phyloP scores from a whole-genome alignment of 1,140 invertebrate genomes.

The Zaprionus vittiger region DNA sequence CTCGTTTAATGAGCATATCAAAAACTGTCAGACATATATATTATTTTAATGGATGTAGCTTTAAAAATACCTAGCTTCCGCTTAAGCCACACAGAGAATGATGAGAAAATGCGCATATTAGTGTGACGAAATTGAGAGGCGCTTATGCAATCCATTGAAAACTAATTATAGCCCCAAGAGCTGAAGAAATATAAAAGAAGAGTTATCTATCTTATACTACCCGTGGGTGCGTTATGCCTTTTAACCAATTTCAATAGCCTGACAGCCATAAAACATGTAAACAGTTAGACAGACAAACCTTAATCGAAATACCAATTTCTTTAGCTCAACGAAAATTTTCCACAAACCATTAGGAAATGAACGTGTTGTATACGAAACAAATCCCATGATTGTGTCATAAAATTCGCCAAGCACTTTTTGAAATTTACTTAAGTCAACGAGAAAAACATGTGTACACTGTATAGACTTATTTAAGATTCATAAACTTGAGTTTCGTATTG shows the following conservation, averaged over 20 bases:
- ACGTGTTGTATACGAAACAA: not conserved
- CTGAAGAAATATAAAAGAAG: not conserved
- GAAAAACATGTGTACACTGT: not conserved
- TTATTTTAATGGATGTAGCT: conserved; percentile 21
- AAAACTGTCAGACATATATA: conserved; percentile 31
- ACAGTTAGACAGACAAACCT: not conserved
- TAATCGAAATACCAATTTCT: not conserved
- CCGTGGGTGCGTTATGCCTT: conserved; percentile 5
- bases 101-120: conserved; percentile 40
- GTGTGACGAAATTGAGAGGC: conserved; percentile 50
- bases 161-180: conserved; percentile 34
- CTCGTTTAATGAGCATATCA: conserved; percentile 39
- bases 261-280: conserved; percentile 21
- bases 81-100: conserved; percentile 16
- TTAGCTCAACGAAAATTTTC: not conserved
- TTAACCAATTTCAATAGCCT: conserved; percentile 30
- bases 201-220: conserved; percentile 10
- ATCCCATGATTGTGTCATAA: conserved; percentile 3
- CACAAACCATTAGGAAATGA: conserved; percentile 1
- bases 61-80: conserved; percentile 32
- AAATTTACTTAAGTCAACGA: not conserved
- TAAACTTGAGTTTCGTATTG: conserved; percentile 12
- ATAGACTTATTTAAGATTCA: not conserved
- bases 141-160: conserved; percentile 46
- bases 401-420: not conserved